Evolutionary conservation across 2,797 vertebrate genomes (phyloP), one percentile per base, ranked within the genome.

Genomic region (Kryptolebias ocellatus): DNA sequence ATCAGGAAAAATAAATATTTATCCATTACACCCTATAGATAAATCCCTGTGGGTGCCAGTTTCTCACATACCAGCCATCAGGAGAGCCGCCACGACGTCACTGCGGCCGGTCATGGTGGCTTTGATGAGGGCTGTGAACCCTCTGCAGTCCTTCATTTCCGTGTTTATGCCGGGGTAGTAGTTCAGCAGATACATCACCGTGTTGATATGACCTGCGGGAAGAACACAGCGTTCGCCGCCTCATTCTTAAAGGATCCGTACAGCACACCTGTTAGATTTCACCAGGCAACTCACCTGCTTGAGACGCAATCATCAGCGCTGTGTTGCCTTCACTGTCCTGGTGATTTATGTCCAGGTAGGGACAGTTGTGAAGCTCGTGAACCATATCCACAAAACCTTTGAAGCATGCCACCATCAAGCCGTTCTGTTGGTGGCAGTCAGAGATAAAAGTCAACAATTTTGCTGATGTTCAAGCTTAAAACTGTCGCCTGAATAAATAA

Each of bases 241-340:
- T 60, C 4, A 10, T 7, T 5, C 12, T 20, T 16, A 5, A 9
- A 20, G 9, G 27, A 14, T 63, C 27, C 16, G 7, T 34, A 5
- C 4, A 34, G 52, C 11, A 12, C 5, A 11, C 2, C 14, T 28
- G 1, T 10, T 45, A 53, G 9, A 45, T 29, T 8, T 47, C 3
- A 31, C 24, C 46, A 15, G 42, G 47, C 5, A 18, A 29, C 71
- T 59, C 50, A 83, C 91, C 96, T 92, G 95, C 96, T 87, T 97
- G 96, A 9, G 95, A 93, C 16, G 96, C 95, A 52, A 96, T 93
- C 95, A 97, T 96, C 57, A 97, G 93, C 9, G 95, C 96, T 0
- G 96, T 97, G 92, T 97, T 95, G 1, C 96, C 96, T 0, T 97
- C 96, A 5, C 95, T 96, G 92, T 98, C 96, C 89, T 96, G 95